Conservation (phyloP, 2,797 vertebrate species). For the Typhlichthys subterraneus region DNA sequence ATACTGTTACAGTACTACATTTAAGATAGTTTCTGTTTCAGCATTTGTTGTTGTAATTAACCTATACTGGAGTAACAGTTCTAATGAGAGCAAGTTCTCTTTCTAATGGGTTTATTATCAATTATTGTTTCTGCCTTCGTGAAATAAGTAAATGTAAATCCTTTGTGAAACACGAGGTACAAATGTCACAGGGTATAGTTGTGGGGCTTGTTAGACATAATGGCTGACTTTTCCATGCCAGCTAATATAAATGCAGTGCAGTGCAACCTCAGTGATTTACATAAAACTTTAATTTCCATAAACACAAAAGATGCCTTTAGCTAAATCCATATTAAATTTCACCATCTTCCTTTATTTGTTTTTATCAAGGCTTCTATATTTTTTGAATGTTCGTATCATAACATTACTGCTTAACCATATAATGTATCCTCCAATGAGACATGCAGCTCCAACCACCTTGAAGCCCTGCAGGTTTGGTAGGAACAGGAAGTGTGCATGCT, state of each 20-base stretch:
- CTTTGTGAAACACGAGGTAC: constrained; percentile 21
- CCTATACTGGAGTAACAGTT: background rate
- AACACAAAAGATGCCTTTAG: constrained; percentile 72
- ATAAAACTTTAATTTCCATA: constrained; percentile 76
- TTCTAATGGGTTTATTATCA: constrained; percentile 3
- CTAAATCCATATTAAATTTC: constrained; percentile 60
- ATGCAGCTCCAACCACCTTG: background rate
- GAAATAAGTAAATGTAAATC: constrained; percentile 12
- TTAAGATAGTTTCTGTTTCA: background rate
- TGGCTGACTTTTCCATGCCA: constrained; percentile 40
- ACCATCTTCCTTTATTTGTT: constrained; percentile 17
- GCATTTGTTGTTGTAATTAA: background rate
- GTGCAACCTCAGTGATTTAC: constrained; percentile 63
- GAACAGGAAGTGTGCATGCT: constrained; percentile 31
- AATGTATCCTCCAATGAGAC: too few relatives aligned
- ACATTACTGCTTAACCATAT: constrained; percentile 15
- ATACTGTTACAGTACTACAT: too few relatives aligned
- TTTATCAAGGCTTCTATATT: constrained; percentile 10
- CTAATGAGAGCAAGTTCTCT: background rate
- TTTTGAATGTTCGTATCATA: constrained; percentile 27
- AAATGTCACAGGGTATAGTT: constrained; percentile 37
- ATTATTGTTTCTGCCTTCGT: background rate
- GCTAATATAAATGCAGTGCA: constrained; percentile 43
- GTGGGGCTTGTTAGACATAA: constrained; percentile 46
- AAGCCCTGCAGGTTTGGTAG: constrained; percentile 35